phyloP scores from a whole-genome alignment of 2,888 invertebrate species.

The Slavum lentiscoides region DNA sequence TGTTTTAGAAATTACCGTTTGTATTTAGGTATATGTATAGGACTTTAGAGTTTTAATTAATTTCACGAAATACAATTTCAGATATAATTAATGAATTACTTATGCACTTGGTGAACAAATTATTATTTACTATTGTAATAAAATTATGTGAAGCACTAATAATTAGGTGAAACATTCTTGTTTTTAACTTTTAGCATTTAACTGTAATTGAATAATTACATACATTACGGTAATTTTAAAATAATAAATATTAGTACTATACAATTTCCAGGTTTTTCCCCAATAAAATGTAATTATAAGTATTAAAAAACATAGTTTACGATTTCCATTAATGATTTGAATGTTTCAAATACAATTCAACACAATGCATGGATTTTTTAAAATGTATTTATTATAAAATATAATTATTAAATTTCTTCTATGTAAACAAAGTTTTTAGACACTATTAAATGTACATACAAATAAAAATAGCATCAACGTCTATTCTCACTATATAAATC shows the following conservation, averaged over 20 bases:
- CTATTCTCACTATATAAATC: constrained; percentile 32
- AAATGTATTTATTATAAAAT: constrained; percentile 44
- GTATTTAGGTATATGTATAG: no score
- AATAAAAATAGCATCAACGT: constrained; percentile 28
- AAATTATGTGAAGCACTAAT: no score
- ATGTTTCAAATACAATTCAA: background rate
- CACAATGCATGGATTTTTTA: background rate
- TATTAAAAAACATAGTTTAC: background rate
- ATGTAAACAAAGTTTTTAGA: constrained; percentile 35
- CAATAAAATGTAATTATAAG: background rate
- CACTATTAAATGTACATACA: constrained; percentile 33
- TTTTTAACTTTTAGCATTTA: no score
- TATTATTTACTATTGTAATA: no score
- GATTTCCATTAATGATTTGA: background rate
- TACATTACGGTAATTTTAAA: no score
- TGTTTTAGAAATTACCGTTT: no score
- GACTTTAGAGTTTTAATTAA: no score
- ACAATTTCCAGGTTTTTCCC: background rate
- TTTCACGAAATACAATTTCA: no score
- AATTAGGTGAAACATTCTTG: no score
- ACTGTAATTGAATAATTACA: no score
- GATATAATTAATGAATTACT: no score
- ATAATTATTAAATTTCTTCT: constrained; percentile 38
- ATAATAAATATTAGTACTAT: background rate
- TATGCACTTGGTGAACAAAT: no score